Evolutionary conservation across 2,797 vertebrate genomes (phyloP).

Genomic region (Alcedo quadribrachys): DNA sequence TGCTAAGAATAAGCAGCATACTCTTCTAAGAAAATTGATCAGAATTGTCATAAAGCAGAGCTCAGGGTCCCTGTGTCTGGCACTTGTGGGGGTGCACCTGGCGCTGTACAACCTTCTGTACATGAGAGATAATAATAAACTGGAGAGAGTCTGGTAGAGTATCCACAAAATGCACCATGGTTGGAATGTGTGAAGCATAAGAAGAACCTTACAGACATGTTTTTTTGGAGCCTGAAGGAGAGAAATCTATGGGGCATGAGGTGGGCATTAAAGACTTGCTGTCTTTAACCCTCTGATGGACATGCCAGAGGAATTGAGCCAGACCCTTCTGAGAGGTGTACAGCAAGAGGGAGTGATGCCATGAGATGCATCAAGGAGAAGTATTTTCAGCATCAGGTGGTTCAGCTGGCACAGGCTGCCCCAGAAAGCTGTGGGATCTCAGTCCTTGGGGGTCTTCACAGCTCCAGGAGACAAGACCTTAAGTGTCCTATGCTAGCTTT

Average conservation of each 20-base stretch:
- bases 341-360: neutral
- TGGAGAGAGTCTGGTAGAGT: neutral
- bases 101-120: too few relatives aligned
- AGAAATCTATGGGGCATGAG: neutral
- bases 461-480: neutral
- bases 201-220: neutral
- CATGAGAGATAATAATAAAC: neutral
- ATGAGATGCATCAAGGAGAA: neutral
- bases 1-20: neutral
- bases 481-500: neutral
- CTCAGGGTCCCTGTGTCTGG: neutral
- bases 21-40: neutral
- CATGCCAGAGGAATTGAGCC: neutral
- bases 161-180: neutral
- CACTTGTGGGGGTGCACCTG: neutral
- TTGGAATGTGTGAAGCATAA: neutral
- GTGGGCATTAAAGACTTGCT: neutral
- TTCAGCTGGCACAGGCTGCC: too few relatives aligned
- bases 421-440: neutral
- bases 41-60: neutral
- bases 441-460: neutral
- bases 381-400: neutral
- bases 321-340: neutral
- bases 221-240: neutral
- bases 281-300: neutral